A percentile compares a stretch with the other conserved stretches of the same genome.
phyloP scores from a whole-genome alignment of 2,113 vertebrate genomes.

The human region DNA sequence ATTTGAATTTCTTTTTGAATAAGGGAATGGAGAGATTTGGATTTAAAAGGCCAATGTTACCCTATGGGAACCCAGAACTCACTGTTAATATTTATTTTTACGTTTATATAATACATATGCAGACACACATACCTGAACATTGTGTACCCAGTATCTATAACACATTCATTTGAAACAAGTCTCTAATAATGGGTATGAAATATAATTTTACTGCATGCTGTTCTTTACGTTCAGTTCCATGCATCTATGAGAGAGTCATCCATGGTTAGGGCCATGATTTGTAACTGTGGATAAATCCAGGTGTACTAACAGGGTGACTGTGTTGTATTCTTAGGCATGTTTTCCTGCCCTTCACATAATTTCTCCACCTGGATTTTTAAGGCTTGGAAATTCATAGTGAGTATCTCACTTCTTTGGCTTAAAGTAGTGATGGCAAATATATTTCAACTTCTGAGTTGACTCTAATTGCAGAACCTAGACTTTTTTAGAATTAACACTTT shows the following conservation, averaged over 20 bases:
- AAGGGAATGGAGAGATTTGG: not conserved
- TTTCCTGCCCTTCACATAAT: constrained; percentile 16
- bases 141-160: not conserved
- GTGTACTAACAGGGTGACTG: not conserved
- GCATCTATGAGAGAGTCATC: not conserved
- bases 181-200: not conserved
- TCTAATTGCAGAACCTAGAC: constrained; percentile 22
- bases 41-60: not conserved
- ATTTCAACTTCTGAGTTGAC: not conserved
- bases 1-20: not conserved
- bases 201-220: not conserved
- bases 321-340: not conserved
- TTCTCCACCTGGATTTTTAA: constrained; percentile 17
- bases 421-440: constrained; percentile 10
- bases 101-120: not conserved
- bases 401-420: constrained; percentile 38
- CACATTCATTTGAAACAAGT: not conserved
- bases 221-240: not conserved
- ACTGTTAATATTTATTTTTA: not conserved
- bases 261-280: not conserved
- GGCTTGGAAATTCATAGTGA: not conserved
- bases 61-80: not conserved
- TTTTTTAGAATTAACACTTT: not conserved
- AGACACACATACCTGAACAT: not conserved
- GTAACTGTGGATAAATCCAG: not conserved